Evolutionary conservation across 2,888 invertebrate genomes (phyloP), one percentile per base, ranked within the genome.

Genomic region (Sinhomidia bicolor): DNA sequence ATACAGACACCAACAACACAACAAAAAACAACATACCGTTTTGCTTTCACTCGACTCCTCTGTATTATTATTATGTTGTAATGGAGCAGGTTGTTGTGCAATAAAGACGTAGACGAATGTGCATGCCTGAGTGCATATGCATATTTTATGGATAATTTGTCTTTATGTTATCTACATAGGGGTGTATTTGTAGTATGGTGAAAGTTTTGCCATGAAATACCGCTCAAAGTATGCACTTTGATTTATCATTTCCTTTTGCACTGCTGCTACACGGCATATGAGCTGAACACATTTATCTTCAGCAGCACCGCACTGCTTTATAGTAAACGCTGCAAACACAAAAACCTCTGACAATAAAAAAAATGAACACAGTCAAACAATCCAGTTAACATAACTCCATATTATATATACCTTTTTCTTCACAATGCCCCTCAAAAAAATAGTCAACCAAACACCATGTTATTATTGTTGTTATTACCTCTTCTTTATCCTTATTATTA

Each of bases 141-240:
- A 78, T 78, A 78, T 78, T 78, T 78, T 78, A 78, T 78, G 78
- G 54, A 78, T 57, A 57, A 78, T 57, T 78, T 78, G 78, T 78
- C 57, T 57, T 78, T 78, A 78, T 78, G 78, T 78, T n/a, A 32
- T 78, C 54, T 54, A 54, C 32, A 54, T 26, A 47, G 17, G 47
- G 23, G 32, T 78, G 76, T 78, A 32, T 23, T 26, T 78, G 76
- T 78, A 32, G 23, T 26, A 47, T 47, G n/a, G 32, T 17, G 74
- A 74, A 74, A 74, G 23, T 44, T n/a, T n/a, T 47, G 14, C 41
- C 47, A 47, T 74, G 74, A 74, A n/a, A 23, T 74, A 47, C 26
- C 14, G 47, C 74, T 78, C 7, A 17, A 51, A 17, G 51, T 54
- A 32, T 54, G 54, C 76, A 54, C 76, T 78, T 78, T 78, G 76